Conservation (phyloP, 1,140 invertebrate genomes). For the Metaphire vulgaris region DNA sequence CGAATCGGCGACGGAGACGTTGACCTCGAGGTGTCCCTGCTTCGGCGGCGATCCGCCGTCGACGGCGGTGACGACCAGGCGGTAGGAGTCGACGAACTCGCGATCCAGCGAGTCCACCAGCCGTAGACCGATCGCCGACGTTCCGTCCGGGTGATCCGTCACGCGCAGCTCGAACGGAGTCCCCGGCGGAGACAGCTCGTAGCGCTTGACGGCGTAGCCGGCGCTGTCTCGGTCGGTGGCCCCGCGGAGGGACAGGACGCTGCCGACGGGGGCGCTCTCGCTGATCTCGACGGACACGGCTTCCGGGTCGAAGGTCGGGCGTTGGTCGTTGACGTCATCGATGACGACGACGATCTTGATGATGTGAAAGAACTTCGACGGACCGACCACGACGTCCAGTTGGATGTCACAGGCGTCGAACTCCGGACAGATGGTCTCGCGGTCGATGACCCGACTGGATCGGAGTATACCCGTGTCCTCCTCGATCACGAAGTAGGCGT, state of each 20-base stretch:
- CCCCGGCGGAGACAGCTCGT: not conserved
- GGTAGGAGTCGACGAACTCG: slow-evolving; percentile 67
- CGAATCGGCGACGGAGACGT: slow-evolving; percentile 33
- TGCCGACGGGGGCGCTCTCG: slow-evolving; percentile 20
- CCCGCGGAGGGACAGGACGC: slow-evolving; percentile 28
- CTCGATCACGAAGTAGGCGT: slow-evolving; percentile 10
- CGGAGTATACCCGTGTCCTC: slow-evolving; percentile 5
- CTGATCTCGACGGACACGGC: not conserved
- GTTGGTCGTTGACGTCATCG: slow-evolving; percentile 18
- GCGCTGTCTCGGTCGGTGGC: not conserved
- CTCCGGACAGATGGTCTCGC: slow-evolving; percentile 16
- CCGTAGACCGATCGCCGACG: not conserved
- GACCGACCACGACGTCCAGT: slow-evolving; percentile 22
- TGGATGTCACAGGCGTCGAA: slow-evolving; percentile 10
- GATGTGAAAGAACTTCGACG: slow-evolving; percentile 16
- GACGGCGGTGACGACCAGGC: slow-evolving; percentile 68
- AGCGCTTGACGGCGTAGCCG: not conserved
- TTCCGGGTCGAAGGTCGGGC: not conserved
- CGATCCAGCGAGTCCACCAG: slow-evolving; percentile 60
- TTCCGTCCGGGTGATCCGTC: not conserved
- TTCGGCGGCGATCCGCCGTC: slow-evolving; percentile 41
- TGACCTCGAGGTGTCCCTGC: not conserved
- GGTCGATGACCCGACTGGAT: slow-evolving; percentile 16
- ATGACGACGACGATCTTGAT: slow-evolving; percentile 13
- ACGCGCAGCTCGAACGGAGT: slow-evolving; percentile 22